These are phyloP conservation scores for Eristalinus aeneus DNA, from an alignment of 2,888 invertebrate genomes.

Conservation along the genomic window DNA sequence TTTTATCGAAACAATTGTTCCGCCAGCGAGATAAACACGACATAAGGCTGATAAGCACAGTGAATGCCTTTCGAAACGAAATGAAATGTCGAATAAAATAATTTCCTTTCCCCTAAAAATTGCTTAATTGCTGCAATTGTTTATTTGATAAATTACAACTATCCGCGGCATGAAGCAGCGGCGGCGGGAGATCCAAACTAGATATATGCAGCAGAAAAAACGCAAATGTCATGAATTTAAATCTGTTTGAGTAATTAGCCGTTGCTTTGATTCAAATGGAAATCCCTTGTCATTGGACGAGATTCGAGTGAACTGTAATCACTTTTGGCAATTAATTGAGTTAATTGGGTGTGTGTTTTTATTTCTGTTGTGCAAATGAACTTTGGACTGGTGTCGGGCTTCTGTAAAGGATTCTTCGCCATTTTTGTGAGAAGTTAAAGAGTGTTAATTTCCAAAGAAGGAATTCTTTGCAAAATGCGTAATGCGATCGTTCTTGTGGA, in stretches of 20 bases:
- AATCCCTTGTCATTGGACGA: background rate
- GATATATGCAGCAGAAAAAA: background rate
- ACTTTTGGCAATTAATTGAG: background rate
- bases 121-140: background rate
- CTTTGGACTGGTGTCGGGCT: no score
- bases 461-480: no score
- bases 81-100: background rate
- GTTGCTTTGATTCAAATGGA: background rate
- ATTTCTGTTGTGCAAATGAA: no score
- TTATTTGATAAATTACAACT: background rate
- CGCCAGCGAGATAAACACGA: background rate
- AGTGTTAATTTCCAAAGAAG: no score
- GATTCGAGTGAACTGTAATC: background rate
- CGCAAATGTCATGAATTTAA: background rate
- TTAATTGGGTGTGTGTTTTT: background rate
- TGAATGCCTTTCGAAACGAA: background rate
- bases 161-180: background rate
- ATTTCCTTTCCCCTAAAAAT: background rate
- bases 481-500: no score
- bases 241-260: background rate
- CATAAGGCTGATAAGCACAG: slow-evolving; percentile 7
- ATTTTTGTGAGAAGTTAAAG: no score
- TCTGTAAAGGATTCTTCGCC: no score
- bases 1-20: slow-evolving; percentile 27
- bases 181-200: background rate